These are phyloP conservation scores for Cephus spinipes DNA, from an alignment of 2,888 invertebrate genomes.

Conservation along the genomic window DNA sequence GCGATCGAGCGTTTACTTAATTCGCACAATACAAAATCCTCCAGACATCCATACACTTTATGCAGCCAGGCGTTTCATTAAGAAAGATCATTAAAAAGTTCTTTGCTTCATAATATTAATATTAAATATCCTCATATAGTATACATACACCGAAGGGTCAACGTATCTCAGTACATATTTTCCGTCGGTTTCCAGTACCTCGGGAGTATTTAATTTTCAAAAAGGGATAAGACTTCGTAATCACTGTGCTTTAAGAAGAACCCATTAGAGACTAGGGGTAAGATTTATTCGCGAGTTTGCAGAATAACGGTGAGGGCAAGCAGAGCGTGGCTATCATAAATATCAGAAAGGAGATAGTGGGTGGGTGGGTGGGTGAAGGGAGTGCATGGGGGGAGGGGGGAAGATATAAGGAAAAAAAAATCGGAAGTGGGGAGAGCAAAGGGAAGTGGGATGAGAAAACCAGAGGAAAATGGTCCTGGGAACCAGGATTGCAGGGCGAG, in stretches of 20 bases:
- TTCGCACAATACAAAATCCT: neutral
- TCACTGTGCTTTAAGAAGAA: neutral
- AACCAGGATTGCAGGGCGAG: neutral
- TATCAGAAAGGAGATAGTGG: neutral
- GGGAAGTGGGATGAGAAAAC: neutral
- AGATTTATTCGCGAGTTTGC: neutral
- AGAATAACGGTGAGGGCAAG: neutral
- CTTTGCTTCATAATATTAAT: neutral
- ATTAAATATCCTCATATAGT: too few relatives aligned
- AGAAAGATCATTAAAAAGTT: neutral
- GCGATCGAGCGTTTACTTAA: neutral
- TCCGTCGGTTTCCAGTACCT: neutral
- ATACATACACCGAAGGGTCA: neutral
- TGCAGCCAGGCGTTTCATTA: neutral
- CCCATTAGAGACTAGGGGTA: neutral
- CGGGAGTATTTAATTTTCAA: neutral
- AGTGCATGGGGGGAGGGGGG: neutral
- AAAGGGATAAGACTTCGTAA: neutral
- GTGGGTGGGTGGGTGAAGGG: neutral
- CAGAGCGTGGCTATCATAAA: conserved; percentile 3
- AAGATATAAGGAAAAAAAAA: too few relatives aligned
- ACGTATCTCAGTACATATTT: neutral
- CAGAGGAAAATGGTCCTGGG: neutral
- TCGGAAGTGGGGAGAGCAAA: neutral
- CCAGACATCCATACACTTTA: neutral